phyloP scores from a whole-genome alignment of 2,113 vertebrate genomes.

The Gobio gobio region DNA sequence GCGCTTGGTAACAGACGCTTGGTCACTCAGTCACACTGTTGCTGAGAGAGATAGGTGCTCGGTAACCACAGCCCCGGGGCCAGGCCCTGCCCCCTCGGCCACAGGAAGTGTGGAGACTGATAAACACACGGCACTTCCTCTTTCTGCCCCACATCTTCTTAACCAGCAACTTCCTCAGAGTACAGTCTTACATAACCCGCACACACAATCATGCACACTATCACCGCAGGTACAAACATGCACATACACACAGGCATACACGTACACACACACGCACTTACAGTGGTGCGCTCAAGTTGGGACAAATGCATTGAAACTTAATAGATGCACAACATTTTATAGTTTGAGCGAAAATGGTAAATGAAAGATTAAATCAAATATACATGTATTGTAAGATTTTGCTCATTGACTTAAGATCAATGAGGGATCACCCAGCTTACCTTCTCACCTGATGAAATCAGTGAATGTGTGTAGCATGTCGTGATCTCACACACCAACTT shows the following conservation, averaged over 20 bases:
- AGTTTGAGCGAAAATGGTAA: not conserved
- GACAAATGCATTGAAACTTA: not conserved
- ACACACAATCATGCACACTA: constrained; percentile 40
- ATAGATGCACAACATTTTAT: not conserved
- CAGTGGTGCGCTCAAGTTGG: not conserved
- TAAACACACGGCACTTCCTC: constrained; percentile 75
- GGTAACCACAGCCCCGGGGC: constrained; percentile 61
- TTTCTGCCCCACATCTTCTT: constrained; percentile 66
- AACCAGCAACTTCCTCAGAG: constrained; percentile 58
- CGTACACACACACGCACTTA: not conserved
- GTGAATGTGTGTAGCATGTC: not conserved
- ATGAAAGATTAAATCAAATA: not conserved
- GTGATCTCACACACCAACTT: not conserved
- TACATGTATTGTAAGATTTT: not conserved
- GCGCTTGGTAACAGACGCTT: constrained; percentile 70
- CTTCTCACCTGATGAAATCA: not conserved
- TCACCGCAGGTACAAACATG: constrained; percentile 39
- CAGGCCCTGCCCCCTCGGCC: constrained; percentile 61
- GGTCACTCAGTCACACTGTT: constrained; percentile 56
- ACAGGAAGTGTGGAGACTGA: constrained; percentile 75
- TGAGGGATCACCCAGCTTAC: not conserved
- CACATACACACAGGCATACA: not conserved
- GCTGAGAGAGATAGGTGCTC: constrained; percentile 65
- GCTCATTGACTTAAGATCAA: not conserved
- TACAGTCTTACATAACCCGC: constrained; percentile 59